Evolutionary conservation across 2,113 vertebrate species (phyloP).

Genomic region (Ornithorhynchus anatinus): DNA sequence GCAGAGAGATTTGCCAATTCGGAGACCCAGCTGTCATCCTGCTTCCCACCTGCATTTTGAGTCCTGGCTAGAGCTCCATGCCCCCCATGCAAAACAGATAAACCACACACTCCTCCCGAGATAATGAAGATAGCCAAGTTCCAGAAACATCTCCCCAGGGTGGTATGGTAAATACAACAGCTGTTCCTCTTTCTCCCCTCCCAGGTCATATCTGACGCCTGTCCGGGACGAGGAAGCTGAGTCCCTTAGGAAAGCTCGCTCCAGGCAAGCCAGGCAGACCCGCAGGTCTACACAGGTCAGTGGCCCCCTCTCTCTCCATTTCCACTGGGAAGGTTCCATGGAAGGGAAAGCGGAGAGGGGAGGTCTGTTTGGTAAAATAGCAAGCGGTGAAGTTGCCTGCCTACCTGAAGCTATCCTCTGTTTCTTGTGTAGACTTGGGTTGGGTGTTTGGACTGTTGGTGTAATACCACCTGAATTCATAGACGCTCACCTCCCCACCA

Average conservation of each 20-base stretch:
- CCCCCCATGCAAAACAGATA: too few species aligned
- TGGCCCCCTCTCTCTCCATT: neutral
- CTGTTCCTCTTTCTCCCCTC: neutral
- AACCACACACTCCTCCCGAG: too few species aligned
- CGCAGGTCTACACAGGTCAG: conserved; percentile 91
- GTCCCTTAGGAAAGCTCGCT: conserved; percentile 90
- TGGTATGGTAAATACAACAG: too few species aligned
- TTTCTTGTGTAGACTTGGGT: neutral
- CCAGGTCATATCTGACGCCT: conserved; percentile 81
- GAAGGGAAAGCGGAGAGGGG: too few species aligned
- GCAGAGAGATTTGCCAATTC: too few species aligned
- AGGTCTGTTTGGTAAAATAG: neutral
- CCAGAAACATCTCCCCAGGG: too few species aligned
- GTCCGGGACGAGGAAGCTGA: conserved; percentile 92
- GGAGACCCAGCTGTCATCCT: too few species aligned
- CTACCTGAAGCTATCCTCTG: neutral
- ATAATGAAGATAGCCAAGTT: too few species aligned
- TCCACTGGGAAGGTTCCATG: neutral
- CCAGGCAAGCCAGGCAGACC: conserved; percentile 90
- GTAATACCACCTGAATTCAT: neutral
- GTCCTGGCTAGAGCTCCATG: too few species aligned
- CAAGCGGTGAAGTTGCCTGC: neutral
- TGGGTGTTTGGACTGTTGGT: too few species aligned
- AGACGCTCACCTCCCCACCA: neutral
- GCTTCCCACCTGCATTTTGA: too few species aligned